A percentile compares a stretch with the other conserved stretches of the same genome.
phyloP scores from a whole-genome alignment of 1,140 invertebrate genomes.

The Sycophila sp. region DNA sequence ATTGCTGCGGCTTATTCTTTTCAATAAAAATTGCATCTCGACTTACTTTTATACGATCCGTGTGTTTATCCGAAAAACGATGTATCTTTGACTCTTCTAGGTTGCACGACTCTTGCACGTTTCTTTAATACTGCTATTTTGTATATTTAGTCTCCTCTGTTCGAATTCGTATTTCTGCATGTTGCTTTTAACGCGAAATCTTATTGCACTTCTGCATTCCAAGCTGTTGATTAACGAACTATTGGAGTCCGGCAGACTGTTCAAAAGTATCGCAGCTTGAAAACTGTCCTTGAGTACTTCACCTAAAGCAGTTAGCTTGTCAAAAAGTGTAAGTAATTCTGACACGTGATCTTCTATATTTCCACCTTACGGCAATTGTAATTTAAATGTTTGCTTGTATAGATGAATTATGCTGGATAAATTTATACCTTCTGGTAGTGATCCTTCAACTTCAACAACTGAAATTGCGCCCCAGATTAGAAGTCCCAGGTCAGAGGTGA shows the following conservation, averaged over 20 bases:
- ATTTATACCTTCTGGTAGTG: not conserved
- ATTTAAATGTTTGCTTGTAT: slow-evolving; percentile 6
- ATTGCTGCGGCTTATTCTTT: not conserved
- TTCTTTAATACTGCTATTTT: too few species aligned
- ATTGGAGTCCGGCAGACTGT: slow-evolving; percentile 10
- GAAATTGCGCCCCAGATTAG: too few species aligned
- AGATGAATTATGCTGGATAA: slow-evolving; percentile 4
- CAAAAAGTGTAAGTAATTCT: slow-evolving; percentile 20
- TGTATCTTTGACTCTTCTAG: not conserved
- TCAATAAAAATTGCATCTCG: not conserved
- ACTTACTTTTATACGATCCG: not conserved
- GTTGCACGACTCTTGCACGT: too few species aligned
- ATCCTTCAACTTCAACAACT: slow-evolving; percentile 5
- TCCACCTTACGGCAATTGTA: slow-evolving; percentile 1
- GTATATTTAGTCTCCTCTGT: too few species aligned
- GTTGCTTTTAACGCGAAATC: not conserved
- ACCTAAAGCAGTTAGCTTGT: slow-evolving; percentile 19
- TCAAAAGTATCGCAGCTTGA: slow-evolving; percentile 4
- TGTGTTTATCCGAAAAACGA: not conserved
- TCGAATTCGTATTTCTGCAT: too few species aligned
- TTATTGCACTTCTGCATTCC: not conserved
- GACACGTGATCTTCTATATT: slow-evolving; percentile 32
- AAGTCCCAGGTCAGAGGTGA: too few species aligned
- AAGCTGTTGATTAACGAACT: not conserved
- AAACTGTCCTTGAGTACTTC: not conserved